Conservation (phyloP, 2,113 vertebrate genomes). For the Silurus meridionalis region DNA sequence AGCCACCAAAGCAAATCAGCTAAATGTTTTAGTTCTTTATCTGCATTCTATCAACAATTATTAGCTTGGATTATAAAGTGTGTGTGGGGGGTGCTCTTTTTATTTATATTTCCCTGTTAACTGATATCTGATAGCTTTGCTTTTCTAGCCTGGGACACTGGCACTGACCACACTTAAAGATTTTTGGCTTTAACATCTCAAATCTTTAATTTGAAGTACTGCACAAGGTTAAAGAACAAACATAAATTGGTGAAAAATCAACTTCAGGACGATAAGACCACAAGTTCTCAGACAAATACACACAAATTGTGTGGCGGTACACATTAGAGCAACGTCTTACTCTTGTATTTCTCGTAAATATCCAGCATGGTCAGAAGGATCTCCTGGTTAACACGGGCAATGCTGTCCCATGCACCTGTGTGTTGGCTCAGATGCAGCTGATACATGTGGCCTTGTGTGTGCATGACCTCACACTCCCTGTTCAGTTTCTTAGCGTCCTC, state of each 20-base stretch:
- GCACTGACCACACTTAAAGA: background rate
- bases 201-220: background rate
- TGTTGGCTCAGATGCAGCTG: conserved; percentile 53
- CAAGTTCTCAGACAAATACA: background rate
- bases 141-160: background rate
- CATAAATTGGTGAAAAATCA: background rate
- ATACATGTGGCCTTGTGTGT: conserved; percentile 18
- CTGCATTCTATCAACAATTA: background rate
- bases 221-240: background rate
- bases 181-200: background rate
- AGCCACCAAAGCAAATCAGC: too few relatives aligned
- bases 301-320: background rate
- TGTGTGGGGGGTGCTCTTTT: background rate
- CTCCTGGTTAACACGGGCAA: conserved; percentile 57
- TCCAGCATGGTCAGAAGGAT: conserved; percentile 59
- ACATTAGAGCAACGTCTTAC: conserved; percentile 42
- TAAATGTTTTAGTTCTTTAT: background rate
- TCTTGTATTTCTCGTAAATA: conserved; percentile 51
- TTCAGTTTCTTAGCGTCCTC: background rate
- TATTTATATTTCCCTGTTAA: background rate
- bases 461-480: conserved; percentile 6
- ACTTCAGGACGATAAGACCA: background rate
- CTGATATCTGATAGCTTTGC: background rate
- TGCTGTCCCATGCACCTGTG: conserved; percentile 58
- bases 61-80: background rate